Conservation (phyloP, 2,888 invertebrate genomes). For the Pandemis heparana region DNA sequence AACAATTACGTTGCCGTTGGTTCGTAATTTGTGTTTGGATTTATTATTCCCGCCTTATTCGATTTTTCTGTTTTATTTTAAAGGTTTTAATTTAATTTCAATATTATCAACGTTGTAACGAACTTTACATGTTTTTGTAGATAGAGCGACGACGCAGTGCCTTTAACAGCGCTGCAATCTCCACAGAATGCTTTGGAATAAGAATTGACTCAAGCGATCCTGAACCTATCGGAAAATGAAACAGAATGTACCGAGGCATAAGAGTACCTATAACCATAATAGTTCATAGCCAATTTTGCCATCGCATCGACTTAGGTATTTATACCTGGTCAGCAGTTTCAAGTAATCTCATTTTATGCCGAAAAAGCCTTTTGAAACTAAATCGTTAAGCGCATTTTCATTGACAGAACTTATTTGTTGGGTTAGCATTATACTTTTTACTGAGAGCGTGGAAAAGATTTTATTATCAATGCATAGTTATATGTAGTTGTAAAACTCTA, state of each 20-base stretch:
- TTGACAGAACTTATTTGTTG: neutral
- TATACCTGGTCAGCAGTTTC: neutral
- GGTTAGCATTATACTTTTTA: neutral
- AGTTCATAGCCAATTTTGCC: neutral
- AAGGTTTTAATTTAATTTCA: neutral
- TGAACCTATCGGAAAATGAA: neutral
- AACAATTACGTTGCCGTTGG: conserved; percentile 4
- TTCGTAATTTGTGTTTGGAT: conserved; percentile 9
- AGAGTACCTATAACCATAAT: neutral
- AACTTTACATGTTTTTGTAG: neutral
- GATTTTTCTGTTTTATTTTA: too few relatives aligned
- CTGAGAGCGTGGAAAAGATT: neutral
- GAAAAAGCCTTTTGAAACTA: neutral
- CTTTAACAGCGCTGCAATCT: neutral
- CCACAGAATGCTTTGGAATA: neutral
- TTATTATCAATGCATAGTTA: neutral
- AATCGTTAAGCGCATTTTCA: neutral
- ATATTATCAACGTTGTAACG: neutral
- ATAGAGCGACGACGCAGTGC: neutral
- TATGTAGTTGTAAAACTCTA: neutral
- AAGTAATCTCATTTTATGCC: neutral
- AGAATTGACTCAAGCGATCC: neutral
- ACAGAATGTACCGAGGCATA: neutral
- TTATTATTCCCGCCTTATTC: neutral
- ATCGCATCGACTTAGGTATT: neutral